Evolutionary conservation across 2,797 vertebrate genomes (phyloP).

Genomic region (Aeoliscus strigatus): DNA sequence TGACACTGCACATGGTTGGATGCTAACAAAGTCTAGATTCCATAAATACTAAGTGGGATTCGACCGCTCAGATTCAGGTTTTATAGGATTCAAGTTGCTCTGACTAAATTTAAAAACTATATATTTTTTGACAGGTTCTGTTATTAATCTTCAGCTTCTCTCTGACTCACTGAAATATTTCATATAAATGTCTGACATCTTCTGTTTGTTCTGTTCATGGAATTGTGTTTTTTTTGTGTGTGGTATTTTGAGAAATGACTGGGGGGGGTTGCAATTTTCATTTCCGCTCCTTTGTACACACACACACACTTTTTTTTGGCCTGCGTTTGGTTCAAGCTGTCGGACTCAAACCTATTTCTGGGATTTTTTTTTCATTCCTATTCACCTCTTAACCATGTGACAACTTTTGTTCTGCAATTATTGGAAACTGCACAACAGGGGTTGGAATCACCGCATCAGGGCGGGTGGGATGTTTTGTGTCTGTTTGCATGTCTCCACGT

Average conservation of each 20-base stretch:
- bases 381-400: slow-evolving; percentile 16
- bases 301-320: no score
- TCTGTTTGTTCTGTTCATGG: slow-evolving; percentile 5
- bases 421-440: slow-evolving; percentile 48
- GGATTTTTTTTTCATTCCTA: no score
- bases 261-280: slow-evolving; percentile 1
- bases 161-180: neutral
- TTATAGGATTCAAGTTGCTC: no score
- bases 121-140: slow-evolving; percentile 10
- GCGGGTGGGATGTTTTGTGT: slow-evolving; percentile 56
- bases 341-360: no score
- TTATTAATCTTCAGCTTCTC: slow-evolving; percentile 7
- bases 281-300: slow-evolving; percentile 11
- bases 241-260: slow-evolving; percentile 16
- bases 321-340: slow-evolving; percentile 26
- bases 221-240: slow-evolving; percentile 12
- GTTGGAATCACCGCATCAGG: slow-evolving; percentile 61
- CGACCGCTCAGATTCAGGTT: no score
- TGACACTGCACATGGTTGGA: no score
- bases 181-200: slow-evolving; percentile 18
- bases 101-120: no score
- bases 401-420: slow-evolving; percentile 37
- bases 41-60: no score
- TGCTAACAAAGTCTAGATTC: no score
- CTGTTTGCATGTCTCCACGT: slow-evolving; percentile 65